Conservation (phyloP, 2,888 invertebrate genomes). For the Litoditis marina region DNA sequence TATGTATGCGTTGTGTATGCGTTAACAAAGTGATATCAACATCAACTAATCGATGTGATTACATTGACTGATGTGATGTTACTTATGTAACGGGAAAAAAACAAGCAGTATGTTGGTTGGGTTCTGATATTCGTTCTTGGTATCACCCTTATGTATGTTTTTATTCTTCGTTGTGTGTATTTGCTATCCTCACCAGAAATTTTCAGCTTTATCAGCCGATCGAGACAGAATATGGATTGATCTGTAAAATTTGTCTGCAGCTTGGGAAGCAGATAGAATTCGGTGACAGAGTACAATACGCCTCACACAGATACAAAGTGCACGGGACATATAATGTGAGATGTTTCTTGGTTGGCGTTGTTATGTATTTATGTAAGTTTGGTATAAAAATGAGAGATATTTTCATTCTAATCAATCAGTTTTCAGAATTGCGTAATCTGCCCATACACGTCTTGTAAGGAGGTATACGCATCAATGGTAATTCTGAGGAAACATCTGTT, state of each 20-base stretch:
- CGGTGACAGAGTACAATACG: constrained; percentile 23
- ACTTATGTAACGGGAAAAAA: no score
- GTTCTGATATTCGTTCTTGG: no score
- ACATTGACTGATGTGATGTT: no score
- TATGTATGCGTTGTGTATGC: background rate
- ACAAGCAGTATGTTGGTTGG: background rate
- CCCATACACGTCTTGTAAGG: constrained; percentile 26
- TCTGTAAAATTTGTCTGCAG: constrained; percentile 33
- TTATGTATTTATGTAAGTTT: no score
- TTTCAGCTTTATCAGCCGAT: constrained; percentile 38
- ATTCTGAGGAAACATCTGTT: constrained; percentile 28
- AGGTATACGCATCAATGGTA: constrained; percentile 32
- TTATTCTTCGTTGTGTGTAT: no score
- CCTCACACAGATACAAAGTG: constrained; percentile 38
- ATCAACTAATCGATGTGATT: no score
- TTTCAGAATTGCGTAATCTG: constrained; percentile 33
- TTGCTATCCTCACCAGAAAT: no score
- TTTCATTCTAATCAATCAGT: background rate
- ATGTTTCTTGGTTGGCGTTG: no score
- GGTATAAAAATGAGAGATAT: no score
- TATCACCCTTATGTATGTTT: no score
- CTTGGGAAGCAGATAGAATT: constrained; percentile 26
- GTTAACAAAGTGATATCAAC: background rate
- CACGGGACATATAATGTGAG: constrained; percentile 38
- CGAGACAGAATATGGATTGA: constrained; percentile 17